phyloP scores from a whole-genome alignment of 2,797 vertebrate genomes.

The Gallinago solitaria region DNA sequence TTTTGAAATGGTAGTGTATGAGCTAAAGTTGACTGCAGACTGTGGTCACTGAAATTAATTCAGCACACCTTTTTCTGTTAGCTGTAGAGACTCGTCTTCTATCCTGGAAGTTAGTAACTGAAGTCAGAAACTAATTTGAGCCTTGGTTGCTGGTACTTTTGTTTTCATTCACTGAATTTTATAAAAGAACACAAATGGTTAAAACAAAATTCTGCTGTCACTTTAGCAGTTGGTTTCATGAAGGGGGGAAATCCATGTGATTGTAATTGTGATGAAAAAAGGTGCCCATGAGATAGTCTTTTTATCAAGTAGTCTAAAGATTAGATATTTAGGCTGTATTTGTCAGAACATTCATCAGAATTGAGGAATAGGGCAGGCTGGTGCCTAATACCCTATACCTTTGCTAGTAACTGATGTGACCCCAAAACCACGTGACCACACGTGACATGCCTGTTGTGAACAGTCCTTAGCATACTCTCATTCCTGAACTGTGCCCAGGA shows the following conservation, averaged over 20 bases:
- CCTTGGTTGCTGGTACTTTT: not conserved
- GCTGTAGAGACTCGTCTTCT: not conserved
- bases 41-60: not conserved
- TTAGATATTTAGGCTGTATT: not conserved
- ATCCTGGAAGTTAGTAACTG: not conserved
- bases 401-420: not conserved
- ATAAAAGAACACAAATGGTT: not conserved
- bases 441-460: not conserved
- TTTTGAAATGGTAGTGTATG: not conserved
- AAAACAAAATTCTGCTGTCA: not conserved
- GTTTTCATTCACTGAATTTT: not conserved
- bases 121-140: not conserved
- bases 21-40: not conserved
- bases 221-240: not conserved
- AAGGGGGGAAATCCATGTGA: not conserved
- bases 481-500: not conserved
- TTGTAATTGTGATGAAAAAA: not conserved
- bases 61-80: not conserved
- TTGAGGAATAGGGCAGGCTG: not conserved
- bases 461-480: not conserved
- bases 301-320: not conserved
- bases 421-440: rapidly evolving
- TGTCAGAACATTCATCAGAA: not conserved
- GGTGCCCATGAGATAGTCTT: not conserved
- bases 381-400: not conserved